phyloP scores from a whole-genome alignment of 2,888 invertebrate genomes.

The Hydrotaea cyrtoneurina region DNA sequence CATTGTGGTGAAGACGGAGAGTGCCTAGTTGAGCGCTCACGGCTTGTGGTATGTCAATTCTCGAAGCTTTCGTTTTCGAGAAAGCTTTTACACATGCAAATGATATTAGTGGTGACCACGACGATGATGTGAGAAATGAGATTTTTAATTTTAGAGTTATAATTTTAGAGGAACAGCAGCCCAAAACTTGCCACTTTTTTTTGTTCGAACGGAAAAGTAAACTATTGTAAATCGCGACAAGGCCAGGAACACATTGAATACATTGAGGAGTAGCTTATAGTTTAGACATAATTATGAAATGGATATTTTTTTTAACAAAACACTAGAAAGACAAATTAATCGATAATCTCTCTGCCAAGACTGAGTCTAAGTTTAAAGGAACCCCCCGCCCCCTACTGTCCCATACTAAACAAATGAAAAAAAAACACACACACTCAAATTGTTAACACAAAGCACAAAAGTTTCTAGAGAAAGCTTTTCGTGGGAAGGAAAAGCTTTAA shows the following conservation, averaged over 20 bases:
- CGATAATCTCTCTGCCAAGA: slow-evolving; percentile 80
- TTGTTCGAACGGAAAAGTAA: slow-evolving; percentile 34
- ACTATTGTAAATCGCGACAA: slow-evolving; percentile 26
- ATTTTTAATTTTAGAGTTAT: slow-evolving; percentile 35
- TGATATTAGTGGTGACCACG: slow-evolving; percentile 57
- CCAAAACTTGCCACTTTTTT: slow-evolving; percentile 65
- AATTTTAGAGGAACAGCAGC: slow-evolving; percentile 50
- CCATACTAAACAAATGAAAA: slow-evolving; percentile 16
- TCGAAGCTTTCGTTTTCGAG: slow-evolving; percentile 62
- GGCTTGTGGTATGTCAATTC: slow-evolving; percentile 65
- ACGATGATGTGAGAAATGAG: slow-evolving; percentile 33
- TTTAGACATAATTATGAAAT: slow-evolving; percentile 41
- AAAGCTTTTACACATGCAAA: slow-evolving; percentile 64
- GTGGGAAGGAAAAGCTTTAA: slow-evolving; percentile 25
- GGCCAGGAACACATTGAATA: slow-evolving; percentile 39
- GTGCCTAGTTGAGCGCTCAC: slow-evolving; percentile 76
- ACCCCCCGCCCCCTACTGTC: slow-evolving; percentile 55
- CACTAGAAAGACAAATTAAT: slow-evolving; percentile 62
- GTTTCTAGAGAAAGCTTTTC: slow-evolving; percentile 3
- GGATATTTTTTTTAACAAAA: slow-evolving; percentile 41
- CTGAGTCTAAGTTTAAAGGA: slow-evolving; percentile 78
- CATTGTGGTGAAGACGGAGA: slow-evolving; percentile 80
- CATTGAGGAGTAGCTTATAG: slow-evolving; percentile 67
- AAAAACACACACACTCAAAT: slow-evolving; percentile 16
- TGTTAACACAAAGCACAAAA: slow-evolving; percentile 14